Base-by-base conservation (phyloP, 2,888 invertebrate species). In the Aphodius sticticus region DNA sequence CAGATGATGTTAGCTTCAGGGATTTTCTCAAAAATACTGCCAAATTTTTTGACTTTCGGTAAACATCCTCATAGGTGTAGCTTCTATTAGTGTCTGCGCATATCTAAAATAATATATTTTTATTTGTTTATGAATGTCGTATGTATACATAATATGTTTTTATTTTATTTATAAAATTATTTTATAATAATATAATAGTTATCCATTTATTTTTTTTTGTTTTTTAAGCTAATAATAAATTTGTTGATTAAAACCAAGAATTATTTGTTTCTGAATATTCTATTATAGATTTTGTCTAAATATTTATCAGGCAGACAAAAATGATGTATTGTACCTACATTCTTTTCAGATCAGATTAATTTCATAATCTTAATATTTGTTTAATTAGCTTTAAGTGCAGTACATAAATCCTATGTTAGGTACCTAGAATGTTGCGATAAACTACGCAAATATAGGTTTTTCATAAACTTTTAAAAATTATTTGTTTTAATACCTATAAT, bases 61-160 rank as follows among this genome's bases (percentile, higher is more conserved):
- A 91, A 0, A 93, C 88, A 86, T 94, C 91, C 9, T 92, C 92
- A 85, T 92, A 95, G 0, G 93, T 95, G 83, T 94, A 95, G 7
- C 92, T 92, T 82, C 93, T 91, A 2, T 94, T 94, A 0, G 94
- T 93, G n/a, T 92, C 85, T 0, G 93, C 92, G 84, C 95, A 95
- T 70, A 93, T 93, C 95, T 95, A 86, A 37, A 89, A 82, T n/a
- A 2, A 26, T 26, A 26, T 3, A 26, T 26, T 26, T 26, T 26
- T 1, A 2, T 1, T 26, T 26, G 26, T 26, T 2, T 26, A 26
- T 26, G 26, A 26, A 26, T 26, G 26, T 3, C 1, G 26, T 3
- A 26, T 26, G 26, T 26, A 26, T 26, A 26, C 3, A 26, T 3
- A 26, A 2, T 26, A 71, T 76, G 76, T 71, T 69, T 72, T 77